phyloP scores from a whole-genome alignment of 2,797 vertebrate genomes.

The Pachyuromys duprasi region DNA sequence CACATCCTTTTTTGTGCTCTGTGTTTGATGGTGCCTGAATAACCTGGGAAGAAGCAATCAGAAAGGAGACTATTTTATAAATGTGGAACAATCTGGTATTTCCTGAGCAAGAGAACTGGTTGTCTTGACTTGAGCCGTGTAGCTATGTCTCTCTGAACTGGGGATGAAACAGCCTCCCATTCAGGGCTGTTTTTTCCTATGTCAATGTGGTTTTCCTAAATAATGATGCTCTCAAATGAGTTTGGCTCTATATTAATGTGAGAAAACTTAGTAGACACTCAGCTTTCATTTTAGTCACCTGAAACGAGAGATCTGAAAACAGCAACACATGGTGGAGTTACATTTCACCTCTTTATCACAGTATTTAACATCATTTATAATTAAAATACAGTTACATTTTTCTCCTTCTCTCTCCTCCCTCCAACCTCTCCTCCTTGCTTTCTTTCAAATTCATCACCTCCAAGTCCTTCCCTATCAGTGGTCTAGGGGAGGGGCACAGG shows the following conservation, averaged over 20 bases:
- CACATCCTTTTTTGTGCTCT: background rate
- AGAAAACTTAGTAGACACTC: slow-evolving; percentile 11
- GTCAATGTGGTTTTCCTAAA: background rate
- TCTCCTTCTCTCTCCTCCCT: background rate
- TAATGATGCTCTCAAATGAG: background rate
- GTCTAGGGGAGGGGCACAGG: too few relatives aligned
- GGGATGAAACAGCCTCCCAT: background rate
- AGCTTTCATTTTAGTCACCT: background rate
- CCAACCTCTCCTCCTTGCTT: background rate
- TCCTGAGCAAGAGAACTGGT: slow-evolving; percentile 10
- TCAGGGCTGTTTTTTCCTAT: background rate
- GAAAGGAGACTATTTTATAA: slow-evolving; percentile 27
- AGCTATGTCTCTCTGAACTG: slow-evolving; percentile 24
- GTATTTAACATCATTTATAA: background rate
- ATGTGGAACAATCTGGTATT: background rate
- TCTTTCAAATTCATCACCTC: background rate
- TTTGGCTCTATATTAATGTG: background rate
- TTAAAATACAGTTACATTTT: background rate
- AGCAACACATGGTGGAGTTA: background rate
- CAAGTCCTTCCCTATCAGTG: too few relatives aligned
- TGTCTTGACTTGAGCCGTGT: slow-evolving; percentile 8
- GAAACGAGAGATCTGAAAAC: slow-evolving; percentile 19
- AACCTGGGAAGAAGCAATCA: slow-evolving; percentile 16
- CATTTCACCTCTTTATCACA: background rate
- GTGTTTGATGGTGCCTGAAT: background rate